Evolutionary conservation across 2,888 invertebrate genomes (phyloP).

Genomic region (Auanema sp.): DNA sequence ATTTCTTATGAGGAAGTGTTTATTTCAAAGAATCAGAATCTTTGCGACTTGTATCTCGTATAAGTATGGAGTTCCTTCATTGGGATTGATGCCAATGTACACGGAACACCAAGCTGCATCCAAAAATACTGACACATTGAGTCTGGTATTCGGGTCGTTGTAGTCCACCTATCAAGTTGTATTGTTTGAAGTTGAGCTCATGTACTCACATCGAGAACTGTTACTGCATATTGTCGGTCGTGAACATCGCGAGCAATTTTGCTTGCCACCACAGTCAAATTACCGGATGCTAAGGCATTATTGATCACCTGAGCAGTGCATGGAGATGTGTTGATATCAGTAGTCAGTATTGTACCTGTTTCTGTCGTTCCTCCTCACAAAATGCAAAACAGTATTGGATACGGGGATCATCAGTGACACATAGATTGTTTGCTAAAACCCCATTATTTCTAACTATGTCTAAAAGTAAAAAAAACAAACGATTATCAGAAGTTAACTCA

Average conservation of each 20-base stretch:
- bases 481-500: slow-evolving; percentile 16
- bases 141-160: slow-evolving; percentile 30
- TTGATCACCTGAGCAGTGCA: not conserved
- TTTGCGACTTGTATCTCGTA: slow-evolving; percentile 38
- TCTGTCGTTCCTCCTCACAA: slow-evolving; percentile 17
- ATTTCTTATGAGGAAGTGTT: not conserved
- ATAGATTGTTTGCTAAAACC: slow-evolving; percentile 11
- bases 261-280: slow-evolving; percentile 7
- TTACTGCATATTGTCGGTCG: slow-evolving; percentile 10
- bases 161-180: slow-evolving; percentile 29
- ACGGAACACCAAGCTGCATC: slow-evolving; percentile 35
- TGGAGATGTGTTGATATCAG: not conserved
- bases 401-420: slow-evolving; percentile 19
- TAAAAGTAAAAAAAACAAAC: no score
- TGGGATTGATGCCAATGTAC: slow-evolving; percentile 34
- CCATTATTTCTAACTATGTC: not conserved
- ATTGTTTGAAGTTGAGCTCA: not conserved
- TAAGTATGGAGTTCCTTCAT: slow-evolving; percentile 31
- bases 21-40: slow-evolving; percentile 5
- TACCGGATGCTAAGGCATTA: slow-evolving; percentile 8
- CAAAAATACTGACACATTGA: slow-evolving; percentile 30
- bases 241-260: slow-evolving; percentile 7
- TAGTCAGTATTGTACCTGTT: not conserved
- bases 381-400: slow-evolving; percentile 30
- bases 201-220: slow-evolving; percentile 5